Conservation (phyloP, 1,140 invertebrate species). For the Drosophila nasuta region DNA sequence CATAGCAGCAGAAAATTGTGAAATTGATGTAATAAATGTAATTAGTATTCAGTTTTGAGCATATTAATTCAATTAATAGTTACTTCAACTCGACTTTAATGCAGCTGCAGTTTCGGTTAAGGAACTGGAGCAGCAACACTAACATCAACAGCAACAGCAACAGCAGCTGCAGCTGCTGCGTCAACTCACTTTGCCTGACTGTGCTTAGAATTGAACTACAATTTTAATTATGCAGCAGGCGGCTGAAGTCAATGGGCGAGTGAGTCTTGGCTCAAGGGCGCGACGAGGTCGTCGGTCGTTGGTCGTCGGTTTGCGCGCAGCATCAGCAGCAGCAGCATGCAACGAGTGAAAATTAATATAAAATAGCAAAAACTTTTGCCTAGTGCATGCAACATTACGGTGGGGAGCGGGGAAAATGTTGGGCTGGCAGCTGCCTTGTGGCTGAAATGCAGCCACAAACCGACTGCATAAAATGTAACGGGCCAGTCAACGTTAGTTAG, state of each 20-base stretch:
- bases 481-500: conserved; percentile 43
- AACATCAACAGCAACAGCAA: too few relatives aligned
- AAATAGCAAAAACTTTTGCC: conserved; percentile 72
- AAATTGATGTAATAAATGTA: too few relatives aligned
- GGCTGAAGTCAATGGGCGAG: conserved; percentile 35
- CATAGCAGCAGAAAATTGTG: not conserved
- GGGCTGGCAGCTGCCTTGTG: conserved; percentile 46
- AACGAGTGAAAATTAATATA: conserved; percentile 73
- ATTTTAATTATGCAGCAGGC: conserved; percentile 77
- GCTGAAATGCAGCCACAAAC: conserved; percentile 61
- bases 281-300: conserved; percentile 39
- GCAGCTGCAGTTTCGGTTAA: not conserved
- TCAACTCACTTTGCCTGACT: conserved; percentile 20
- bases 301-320: conserved; percentile 19
- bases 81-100: too few relatives aligned
- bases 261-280: conserved; percentile 54
- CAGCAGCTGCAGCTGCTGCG: conserved; percentile 5
- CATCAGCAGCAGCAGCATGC: conserved; percentile 27
- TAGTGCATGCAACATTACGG: conserved; percentile 59
- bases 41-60: too few relatives aligned
- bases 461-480: conserved; percentile 80
- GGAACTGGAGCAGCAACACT: conserved; percentile 4
- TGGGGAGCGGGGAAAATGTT: too few relatives aligned
- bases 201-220: conserved; percentile 64
- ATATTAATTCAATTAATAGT: too few relatives aligned